phyloP scores from a whole-genome alignment of 2,797 vertebrate species.

The Triplophysa bombifrons region DNA sequence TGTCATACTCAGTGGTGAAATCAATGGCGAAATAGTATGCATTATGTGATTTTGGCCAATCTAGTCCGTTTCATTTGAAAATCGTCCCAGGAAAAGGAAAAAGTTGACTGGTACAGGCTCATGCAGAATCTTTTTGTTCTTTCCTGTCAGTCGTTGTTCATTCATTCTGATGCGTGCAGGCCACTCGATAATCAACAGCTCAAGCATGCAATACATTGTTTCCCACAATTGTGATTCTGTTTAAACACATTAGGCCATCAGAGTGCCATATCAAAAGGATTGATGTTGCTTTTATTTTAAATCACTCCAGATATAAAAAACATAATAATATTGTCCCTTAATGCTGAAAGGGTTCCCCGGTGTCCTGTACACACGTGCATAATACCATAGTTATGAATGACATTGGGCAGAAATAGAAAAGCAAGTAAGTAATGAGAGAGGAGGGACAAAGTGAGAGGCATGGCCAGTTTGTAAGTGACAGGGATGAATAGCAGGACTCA shows the following conservation, averaged over 20 bases:
- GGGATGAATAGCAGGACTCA: slow-evolving; percentile 61
- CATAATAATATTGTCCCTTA: neutral
- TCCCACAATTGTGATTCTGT: neutral
- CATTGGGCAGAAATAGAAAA: slow-evolving; percentile 46
- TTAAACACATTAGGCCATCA: neutral
- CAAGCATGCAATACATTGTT: neutral
- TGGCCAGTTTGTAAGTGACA: slow-evolving; percentile 51
- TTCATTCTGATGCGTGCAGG: neutral
- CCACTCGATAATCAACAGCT: neutral
- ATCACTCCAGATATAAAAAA: neutral
- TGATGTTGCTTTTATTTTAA: neutral
- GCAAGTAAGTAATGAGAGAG: slow-evolving; percentile 6
- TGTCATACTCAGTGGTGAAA: neutral
- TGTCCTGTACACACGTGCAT: neutral
- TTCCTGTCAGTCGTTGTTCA: neutral
- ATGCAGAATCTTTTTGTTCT: neutral
- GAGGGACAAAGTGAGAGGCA: slow-evolving; percentile 30
- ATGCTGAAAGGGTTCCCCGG: neutral
- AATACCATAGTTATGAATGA: slow-evolving; percentile 21
- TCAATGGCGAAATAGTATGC: neutral
- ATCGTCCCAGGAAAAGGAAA: neutral
- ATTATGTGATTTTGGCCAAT: neutral
- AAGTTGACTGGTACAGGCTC: neutral
- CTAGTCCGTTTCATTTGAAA: neutral
- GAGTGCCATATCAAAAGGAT: neutral